Evolutionary conservation across 2,797 vertebrate genomes (phyloP).

Genomic region (Amblyraja radiata): DNA sequence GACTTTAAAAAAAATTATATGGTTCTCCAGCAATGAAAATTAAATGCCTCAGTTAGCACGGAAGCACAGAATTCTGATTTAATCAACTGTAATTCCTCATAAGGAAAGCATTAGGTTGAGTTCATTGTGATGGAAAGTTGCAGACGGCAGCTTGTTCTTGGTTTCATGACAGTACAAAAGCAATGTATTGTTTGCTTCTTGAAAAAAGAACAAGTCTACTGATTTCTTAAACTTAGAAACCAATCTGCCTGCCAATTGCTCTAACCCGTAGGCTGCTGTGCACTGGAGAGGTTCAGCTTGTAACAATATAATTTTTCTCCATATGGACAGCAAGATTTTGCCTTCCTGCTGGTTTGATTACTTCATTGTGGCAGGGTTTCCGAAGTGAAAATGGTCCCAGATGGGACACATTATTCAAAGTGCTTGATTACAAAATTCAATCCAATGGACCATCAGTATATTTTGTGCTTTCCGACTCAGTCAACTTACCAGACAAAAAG

Average conservation of each 20-base stretch:
- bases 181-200: neutral
- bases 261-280: constrained; percentile 29
- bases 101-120: constrained; percentile 36
- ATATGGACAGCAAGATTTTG: constrained; percentile 33
- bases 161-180: constrained; percentile 37
- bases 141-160: constrained; percentile 24
- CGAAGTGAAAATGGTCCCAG: constrained; percentile 35
- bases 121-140: constrained; percentile 34
- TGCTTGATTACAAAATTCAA: constrained; percentile 34
- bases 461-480: neutral
- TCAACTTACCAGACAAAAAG: constrained; percentile 8
- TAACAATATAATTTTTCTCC: constrained; percentile 35
- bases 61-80: constrained; percentile 34
- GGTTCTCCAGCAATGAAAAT: constrained; percentile 36
- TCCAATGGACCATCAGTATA: constrained; percentile 20
- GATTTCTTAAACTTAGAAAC: constrained; percentile 19
- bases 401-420: constrained; percentile 36
- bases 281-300: constrained; percentile 29
- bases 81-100: constrained; percentile 38
- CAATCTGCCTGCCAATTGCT: constrained; percentile 25
- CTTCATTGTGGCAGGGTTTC: constrained; percentile 35
- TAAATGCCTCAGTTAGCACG: constrained; percentile 36
- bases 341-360: constrained; percentile 37
- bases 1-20: constrained; percentile 33
- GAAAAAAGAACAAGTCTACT: constrained; percentile 22